Base-by-base conservation (phyloP, 2,113 vertebrate genomes). In the Tachuris rubrigastra region DNA sequence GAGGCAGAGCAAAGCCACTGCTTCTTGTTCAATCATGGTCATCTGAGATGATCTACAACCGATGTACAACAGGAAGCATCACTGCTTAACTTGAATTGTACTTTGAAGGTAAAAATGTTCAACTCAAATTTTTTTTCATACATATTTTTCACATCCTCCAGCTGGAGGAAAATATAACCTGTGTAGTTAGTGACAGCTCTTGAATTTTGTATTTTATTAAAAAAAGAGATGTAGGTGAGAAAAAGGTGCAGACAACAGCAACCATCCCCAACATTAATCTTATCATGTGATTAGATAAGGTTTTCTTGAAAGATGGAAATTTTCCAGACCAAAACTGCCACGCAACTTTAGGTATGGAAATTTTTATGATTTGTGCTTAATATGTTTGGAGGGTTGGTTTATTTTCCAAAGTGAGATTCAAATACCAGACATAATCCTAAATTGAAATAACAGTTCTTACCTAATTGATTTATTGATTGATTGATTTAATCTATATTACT, bases 361-460 rank as follows among this genome's bases (percentile, higher is more conserved):
- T 84, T 47, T 66, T 24, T 41, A 37, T 63, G 58, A 78, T 81
- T 37, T 8, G 4, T 75, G 75, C 20, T 69, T 53, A 82, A 35
- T 66, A 65, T 5, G 4, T 28, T n/a, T 56, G 28, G 14, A 71
- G 6, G 20, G 6, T 10, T 28, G 12, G 1, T 0, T 33, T 39
- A 44, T 27, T 19, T 2, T 5, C 24, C 31, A 46, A 81, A 78
- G 19, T 1, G 1, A 91, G 19, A 85, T 71, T 78, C 33, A 95
- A 63, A 78, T 37, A 42, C 4, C 4, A 1, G 28, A 68, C 19
- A 75, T 14, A 58, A 95, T 86, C 35, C 69, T 58, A 85, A 93
- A 14, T 25, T 77, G 42, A 95, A 90, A 47, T 74, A 93, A 27
- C 60, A 89, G n/a, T 68, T 16, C 39, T 71, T 41, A 42, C 1